Evolutionary conservation across 2,888 invertebrate species (phyloP).

Genomic region (Clanis bilineata): DNA sequence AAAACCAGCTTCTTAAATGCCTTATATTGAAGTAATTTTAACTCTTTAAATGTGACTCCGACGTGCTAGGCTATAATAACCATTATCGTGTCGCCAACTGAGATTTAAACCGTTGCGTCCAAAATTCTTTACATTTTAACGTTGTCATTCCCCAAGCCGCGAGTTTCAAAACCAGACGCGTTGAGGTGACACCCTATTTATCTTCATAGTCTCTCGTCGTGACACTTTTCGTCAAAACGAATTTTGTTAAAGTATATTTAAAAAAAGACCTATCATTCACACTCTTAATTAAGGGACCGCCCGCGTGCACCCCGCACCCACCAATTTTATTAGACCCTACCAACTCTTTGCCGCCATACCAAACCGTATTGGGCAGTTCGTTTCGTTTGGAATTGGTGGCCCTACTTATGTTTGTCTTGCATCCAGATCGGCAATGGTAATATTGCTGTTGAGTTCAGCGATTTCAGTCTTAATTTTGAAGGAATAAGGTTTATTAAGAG

Average conservation of each 20-base stretch:
- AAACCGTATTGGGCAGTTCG: background rate
- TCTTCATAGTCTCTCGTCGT: constrained; percentile 45
- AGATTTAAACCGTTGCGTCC: background rate
- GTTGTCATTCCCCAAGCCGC: background rate
- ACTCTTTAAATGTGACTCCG: background rate
- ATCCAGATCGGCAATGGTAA: constrained; percentile 13
- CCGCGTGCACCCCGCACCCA: constrained; percentile 57
- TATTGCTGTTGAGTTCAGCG: constrained; percentile 19
- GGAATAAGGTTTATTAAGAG: constrained; percentile 29
- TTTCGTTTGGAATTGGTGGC: constrained; percentile 5
- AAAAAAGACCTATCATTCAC: constrained; percentile 68
- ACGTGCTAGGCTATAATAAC: background rate
- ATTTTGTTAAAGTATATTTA: constrained; percentile 49
- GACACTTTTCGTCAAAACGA: constrained; percentile 46
- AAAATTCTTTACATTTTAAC: background rate
- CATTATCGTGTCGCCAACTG: background rate
- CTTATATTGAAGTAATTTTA: no score
- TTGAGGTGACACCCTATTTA: constrained; percentile 25
- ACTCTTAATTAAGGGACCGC: constrained; percentile 71
- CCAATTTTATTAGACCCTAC: constrained; percentile 52
- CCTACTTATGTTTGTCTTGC: constrained; percentile 14
- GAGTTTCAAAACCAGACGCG: constrained; percentile 27
- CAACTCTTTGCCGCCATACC: background rate
- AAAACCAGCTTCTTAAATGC: no score
- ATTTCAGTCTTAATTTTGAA: constrained; percentile 33